Percentiles rank a stretch among this genome's conserved stretches.
phyloP scores from a whole-genome alignment of 1,140 invertebrate species.

The Hylyphantes graminicola region DNA sequence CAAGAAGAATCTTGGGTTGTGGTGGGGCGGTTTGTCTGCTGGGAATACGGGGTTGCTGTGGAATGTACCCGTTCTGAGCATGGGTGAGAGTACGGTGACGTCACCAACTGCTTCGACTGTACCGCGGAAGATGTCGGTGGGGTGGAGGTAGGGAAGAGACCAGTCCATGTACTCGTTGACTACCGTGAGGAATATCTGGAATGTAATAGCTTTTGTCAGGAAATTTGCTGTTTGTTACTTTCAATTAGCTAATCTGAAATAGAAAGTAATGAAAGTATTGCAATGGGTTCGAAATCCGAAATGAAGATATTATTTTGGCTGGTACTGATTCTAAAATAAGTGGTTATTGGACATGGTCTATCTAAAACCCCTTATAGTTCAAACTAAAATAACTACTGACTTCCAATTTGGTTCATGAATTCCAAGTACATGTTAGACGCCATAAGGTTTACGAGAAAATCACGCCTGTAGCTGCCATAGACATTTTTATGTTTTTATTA shows the following conservation, averaged over 20 bases:
- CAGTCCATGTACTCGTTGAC: slow-evolving; percentile 98
- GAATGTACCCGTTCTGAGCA: slow-evolving; percentile 89
- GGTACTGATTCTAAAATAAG: too few species aligned
- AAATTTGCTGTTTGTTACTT: background rate
- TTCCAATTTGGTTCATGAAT: too few species aligned
- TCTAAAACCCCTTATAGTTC: too few species aligned
- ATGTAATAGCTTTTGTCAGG: background rate
- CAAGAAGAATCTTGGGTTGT: slow-evolving; percentile 77
- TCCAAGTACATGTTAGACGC: too few species aligned
- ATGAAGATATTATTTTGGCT: background rate
- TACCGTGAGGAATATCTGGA: slow-evolving; percentile 94
- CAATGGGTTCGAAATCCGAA: too few species aligned
- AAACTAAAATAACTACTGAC: too few species aligned
- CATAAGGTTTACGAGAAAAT: too few species aligned
- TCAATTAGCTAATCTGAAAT: too few species aligned
- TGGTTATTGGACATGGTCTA: too few species aligned
- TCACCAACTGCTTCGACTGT: slow-evolving; percentile 93
- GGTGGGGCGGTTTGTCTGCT: slow-evolving; percentile 64
- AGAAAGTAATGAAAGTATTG: too few species aligned
- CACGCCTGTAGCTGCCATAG: too few species aligned
- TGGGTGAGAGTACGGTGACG: slow-evolving; percentile 90
- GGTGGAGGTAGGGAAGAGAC: slow-evolving; percentile 91
- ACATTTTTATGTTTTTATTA: too few species aligned
- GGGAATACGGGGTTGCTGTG: slow-evolving; percentile 74
- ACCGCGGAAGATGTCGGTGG: slow-evolving; percentile 90